phyloP scores from a whole-genome alignment of 2,797 vertebrate species.

The Astyanax mexicanus region DNA sequence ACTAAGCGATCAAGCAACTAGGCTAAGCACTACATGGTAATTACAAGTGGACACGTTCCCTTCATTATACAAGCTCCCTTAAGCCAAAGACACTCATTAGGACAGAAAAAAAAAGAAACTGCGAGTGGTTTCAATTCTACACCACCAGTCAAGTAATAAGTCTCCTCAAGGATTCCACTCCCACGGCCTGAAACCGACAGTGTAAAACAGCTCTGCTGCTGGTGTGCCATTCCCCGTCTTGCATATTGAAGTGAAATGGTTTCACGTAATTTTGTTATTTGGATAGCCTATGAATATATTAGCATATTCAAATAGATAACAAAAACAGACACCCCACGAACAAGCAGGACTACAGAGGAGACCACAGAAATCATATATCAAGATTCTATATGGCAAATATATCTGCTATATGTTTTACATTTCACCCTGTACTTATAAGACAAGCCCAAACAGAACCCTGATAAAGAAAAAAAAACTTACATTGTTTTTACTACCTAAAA shows the following conservation, averaged over 20 bases:
- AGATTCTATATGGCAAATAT: too few species aligned
- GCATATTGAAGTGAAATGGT: neutral
- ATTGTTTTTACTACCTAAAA: too few species aligned
- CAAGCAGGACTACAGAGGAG: too few species aligned
- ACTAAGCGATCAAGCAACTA: constrained; percentile 17
- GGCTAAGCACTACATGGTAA: constrained; percentile 36
- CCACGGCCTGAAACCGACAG: neutral
- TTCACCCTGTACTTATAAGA: too few species aligned
- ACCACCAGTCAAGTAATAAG: constrained; percentile 46
- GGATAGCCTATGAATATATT: constrained; percentile 14
- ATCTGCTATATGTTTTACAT: too few species aligned
- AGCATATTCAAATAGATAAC: neutral
- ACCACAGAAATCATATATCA: too few species aligned
- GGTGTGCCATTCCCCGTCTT: neutral
- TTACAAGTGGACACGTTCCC: constrained; percentile 19
- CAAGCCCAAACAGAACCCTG: too few species aligned
- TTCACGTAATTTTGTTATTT: neutral
- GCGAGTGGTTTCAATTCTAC: constrained; percentile 38
- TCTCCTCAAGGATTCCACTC: constrained; percentile 42
- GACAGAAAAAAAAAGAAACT: constrained; percentile 28
- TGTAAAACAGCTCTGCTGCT: neutral
- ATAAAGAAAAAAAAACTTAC: too few species aligned
- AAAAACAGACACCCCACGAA: neutral
- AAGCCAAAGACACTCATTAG: constrained; percentile 48
- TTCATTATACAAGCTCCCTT: constrained; percentile 41